Percentiles rank a stretch among this genome's conserved stretches.
Conservation (phyloP, 2,888 invertebrate species). For the Amorpha juglandis region DNA sequence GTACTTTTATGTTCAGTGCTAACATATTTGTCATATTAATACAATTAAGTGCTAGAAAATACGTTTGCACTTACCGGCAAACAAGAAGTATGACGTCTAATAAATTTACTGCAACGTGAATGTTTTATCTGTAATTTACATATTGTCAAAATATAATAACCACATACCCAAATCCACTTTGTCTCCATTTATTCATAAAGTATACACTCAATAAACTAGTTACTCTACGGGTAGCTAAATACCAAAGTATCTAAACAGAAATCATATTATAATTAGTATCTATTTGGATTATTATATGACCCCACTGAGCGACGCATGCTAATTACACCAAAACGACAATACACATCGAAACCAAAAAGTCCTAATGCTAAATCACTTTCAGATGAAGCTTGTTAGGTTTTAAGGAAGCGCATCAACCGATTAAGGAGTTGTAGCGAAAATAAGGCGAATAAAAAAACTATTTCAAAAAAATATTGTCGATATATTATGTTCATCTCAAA, state of each 20-base stretch:
- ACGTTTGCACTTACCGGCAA: constrained; percentile 75
- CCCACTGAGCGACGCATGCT: constrained; percentile 59
- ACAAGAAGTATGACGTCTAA: constrained; percentile 70
- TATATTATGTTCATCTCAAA: constrained; percentile 59
- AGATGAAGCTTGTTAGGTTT: constrained; percentile 59
- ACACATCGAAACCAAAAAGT: constrained; percentile 53
- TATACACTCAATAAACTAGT: constrained; percentile 11
- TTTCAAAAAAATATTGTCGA: constrained; percentile 40
- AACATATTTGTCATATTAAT: constrained; percentile 23
- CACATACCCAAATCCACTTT: constrained; percentile 29
- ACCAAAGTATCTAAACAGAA: not conserved
- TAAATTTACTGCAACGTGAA: constrained; percentile 76
- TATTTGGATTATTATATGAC: constrained; percentile 53
- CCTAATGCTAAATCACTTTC: constrained; percentile 45
- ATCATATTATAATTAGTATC: not conserved
- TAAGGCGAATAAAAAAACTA: constrained; percentile 40
- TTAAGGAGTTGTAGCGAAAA: constrained; percentile 45
- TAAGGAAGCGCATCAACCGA: constrained; percentile 45
- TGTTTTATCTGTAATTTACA: constrained; percentile 74
- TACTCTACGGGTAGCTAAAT: constrained; percentile 1
- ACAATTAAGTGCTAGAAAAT: constrained; percentile 40
- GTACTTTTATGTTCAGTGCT: constrained; percentile 31
- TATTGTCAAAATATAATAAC: constrained; percentile 28
- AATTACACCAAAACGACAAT: constrained; percentile 44
- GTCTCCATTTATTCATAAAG: not conserved